Conservation (phyloP, 2,888 invertebrate genomes). For the Drosophila antonietae region DNA sequence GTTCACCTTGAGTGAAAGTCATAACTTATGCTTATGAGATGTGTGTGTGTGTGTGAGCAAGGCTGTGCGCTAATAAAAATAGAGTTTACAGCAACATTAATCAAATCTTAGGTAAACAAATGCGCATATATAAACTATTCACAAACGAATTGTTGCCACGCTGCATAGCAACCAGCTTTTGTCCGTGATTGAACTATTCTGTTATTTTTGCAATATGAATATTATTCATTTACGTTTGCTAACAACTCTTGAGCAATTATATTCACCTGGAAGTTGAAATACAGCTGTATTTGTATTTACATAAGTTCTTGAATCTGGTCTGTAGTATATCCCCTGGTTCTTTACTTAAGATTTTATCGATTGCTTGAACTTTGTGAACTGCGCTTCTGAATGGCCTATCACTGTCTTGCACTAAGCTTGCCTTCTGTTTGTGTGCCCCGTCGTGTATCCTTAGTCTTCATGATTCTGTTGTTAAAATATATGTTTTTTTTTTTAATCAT, state of each 20-base stretch:
- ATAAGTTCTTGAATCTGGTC: not conserved
- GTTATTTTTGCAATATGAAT: not conserved
- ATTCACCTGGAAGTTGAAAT: not conserved
- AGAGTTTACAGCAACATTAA: slow-evolving; percentile 10
- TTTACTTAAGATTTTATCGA: slow-evolving; percentile 32
- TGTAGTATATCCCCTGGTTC: slow-evolving; percentile 20
- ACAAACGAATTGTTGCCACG: not conserved
- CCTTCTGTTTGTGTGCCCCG: not conserved
- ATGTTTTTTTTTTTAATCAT: slow-evolving; percentile 27
- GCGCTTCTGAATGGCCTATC: slow-evolving; percentile 27
- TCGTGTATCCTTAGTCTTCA: slow-evolving; percentile 5
- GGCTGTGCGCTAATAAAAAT: not conserved
- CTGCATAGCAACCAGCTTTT: not conserved
- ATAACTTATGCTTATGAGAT: not conserved
- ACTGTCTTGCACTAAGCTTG: slow-evolving; percentile 13
- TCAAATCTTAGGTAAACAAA: slow-evolving; percentile 8
- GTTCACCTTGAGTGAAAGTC: slow-evolving; percentile 7
- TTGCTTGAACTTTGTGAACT: slow-evolving; percentile 1
- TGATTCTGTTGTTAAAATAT: slow-evolving; percentile 11
- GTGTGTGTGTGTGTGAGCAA: not conserved
- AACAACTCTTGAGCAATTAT: not conserved
- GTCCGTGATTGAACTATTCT: not conserved
- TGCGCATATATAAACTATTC: slow-evolving; percentile 1
- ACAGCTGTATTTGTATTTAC: slow-evolving; percentile 9
- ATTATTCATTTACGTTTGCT: not conserved